phyloP scores from a whole-genome alignment of 1,140 invertebrate genomes.

The Epicauta chinensis region DNA sequence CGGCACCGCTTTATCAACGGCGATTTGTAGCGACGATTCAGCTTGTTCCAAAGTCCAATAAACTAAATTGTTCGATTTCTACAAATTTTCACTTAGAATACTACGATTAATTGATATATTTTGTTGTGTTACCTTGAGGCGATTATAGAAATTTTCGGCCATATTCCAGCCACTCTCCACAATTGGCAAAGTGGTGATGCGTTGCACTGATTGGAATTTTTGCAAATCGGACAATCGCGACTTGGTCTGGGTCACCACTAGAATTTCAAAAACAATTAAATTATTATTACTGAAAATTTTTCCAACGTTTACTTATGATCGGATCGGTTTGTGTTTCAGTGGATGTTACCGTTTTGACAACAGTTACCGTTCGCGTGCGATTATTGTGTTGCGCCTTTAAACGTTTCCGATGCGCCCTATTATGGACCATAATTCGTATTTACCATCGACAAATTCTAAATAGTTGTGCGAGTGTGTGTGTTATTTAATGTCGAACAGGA shows the following conservation, averaged over 20 bases:
- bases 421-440: no score
- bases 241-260: constrained; percentile 13
- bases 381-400: background rate
- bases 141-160: constrained; percentile 61
- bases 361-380: background rate
- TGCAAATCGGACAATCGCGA: constrained; percentile 41
- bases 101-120: constrained; percentile 1
- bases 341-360: background rate
- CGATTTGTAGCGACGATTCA: constrained; percentile 59
- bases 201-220: constrained; percentile 56
- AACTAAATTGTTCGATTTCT: constrained; percentile 63
- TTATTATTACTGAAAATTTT: background rate
- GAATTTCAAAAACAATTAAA: background rate
- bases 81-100: constrained; percentile 23
- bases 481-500: no score
- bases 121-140: constrained; percentile 54
- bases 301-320: background rate
- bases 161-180: constrained; percentile 63
- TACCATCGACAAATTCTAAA: no score
- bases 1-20: constrained; percentile 60
- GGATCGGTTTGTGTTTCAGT: background rate
- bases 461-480: no score
- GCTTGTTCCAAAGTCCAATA: constrained; percentile 67
- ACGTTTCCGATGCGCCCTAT: no score
- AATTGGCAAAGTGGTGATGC: constrained; percentile 63